Evolutionary conservation across 23 tunicate species (phyloP), one percentile per base, ranked within the genome.

Genomic region (Trididemnum clinides): DNA sequence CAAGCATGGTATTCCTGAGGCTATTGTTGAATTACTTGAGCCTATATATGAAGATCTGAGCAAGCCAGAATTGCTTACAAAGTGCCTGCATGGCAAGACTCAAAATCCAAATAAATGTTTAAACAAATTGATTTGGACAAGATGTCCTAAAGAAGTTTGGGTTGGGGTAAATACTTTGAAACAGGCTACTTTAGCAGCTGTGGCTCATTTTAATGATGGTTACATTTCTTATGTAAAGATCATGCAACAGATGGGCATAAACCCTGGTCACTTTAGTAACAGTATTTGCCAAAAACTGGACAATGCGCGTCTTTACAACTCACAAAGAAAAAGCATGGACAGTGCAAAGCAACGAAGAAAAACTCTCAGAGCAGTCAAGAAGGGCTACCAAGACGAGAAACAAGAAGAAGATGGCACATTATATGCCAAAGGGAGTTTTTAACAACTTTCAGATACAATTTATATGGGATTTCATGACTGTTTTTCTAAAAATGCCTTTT

Each of bases 121-220:
- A 22, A 66, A 66, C 31, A 28, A 66, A 23, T 36, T 66, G 36
- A 23, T 66, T 29, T 66, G 75, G 75, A 29, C 75, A 29, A 30
- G 75, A 29, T 66, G 75, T 37, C 75, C 75, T 66, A 66, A 66
- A 66, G 37, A 66, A 37, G 37, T 66, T 30, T 66, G 75, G 37
- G 75, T 32, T 5, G 12, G 75, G 10, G 36, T 29, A 36, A 66
- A 66, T 29, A 66, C 75, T 66, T 19, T 66, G 31, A 36, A 66
- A 23, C 75, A 66, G 31, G 66, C 66, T 59, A 5, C 66, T 59
- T 59, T 19, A 19, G 25, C 66, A 59, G 66, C 66, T 59, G 66
- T 59, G 20, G 75, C 75, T 32, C 75, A 66, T 29, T 66, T 66
- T 66, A 66, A 66, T 66, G 75, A 66, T 66, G 75, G 75, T 23